Base-by-base conservation (phyloP, 2,797 vertebrate species). In the Odontamblyopus rebecca region DNA sequence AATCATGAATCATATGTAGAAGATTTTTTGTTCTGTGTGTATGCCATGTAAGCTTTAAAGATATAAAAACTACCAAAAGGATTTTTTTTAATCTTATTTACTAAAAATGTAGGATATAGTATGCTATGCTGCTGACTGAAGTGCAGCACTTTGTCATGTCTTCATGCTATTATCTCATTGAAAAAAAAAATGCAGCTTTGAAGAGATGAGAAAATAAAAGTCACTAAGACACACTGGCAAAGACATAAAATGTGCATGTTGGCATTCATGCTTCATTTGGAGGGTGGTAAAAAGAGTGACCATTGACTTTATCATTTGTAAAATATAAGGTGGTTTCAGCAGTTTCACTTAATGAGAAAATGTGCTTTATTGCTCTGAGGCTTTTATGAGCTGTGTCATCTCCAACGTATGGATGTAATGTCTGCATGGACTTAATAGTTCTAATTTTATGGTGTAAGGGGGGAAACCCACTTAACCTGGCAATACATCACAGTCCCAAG, bases 241-340 rank as follows among this genome's bases (percentile, higher is more conserved):
- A 75, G 69, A 71, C 54, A 73, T 67, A 73, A 66, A 74, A 86
- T 76, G 77, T 72, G 77, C 67, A 80, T 89, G 73, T 78, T 86
- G 69, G 76, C 77, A 73, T 82, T 82, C 85, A 87, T 38, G 75
- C 82, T 80, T 89, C 75, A 83, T 88, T 85, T 86, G 85, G 78
- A 63, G 57, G 76, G 79, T 83, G 83, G 76, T 88, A 75, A 85
- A 82, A 85, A 85, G 83, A 87, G 83, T 83, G 85, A 85, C 87
- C 88, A 89, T 91, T 91, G 87, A 89, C 89, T 88, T 90, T 88
- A 92, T 92, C 89, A 92, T 92, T 89, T 93, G 90, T 89, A 86
- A 85, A 86, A 92, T 85, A 92, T 90, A 87, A 86, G 89, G 91
- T 87, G 89, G 90, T 89, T 89, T 92, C 91, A 92, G 90, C 88